Evolutionary conservation across 2,888 invertebrate species (phyloP).

Genomic region (Amblyjoppa proteus): DNA sequence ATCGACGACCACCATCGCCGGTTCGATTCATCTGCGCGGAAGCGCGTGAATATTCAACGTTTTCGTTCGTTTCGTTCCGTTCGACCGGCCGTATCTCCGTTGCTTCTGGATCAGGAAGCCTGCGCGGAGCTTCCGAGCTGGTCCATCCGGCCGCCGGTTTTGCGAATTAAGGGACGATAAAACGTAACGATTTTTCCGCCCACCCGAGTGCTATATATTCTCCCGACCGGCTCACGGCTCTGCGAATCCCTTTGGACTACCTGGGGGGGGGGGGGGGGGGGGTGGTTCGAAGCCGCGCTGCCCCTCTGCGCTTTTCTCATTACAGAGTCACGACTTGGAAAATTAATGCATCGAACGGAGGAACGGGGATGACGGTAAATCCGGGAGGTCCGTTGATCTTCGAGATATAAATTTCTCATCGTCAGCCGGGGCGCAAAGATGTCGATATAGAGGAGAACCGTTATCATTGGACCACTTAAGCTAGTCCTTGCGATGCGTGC

Average conservation of each 20-base stretch:
- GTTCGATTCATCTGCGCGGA: slow-evolving; percentile 74
- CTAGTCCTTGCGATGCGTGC: no score
- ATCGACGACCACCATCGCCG: slow-evolving; percentile 61
- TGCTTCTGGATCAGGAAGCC: slow-evolving; percentile 54
- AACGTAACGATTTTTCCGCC: slow-evolving; percentile 65
- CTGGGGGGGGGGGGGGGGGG: slow-evolving; percentile 1
- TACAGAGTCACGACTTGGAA: slow-evolving; percentile 29
- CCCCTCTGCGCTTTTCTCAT: slow-evolving; percentile 21
- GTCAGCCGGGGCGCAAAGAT: slow-evolving; percentile 5
- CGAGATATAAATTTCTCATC: slow-evolving; percentile 42
- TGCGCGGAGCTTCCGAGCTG: slow-evolving; percentile 23
- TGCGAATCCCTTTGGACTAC: slow-evolving; percentile 44
- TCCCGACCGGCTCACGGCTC: slow-evolving; percentile 18
- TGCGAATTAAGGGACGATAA: slow-evolving; percentile 64
- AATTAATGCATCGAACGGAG: slow-evolving; percentile 48
- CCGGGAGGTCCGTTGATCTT: slow-evolving; percentile 13
- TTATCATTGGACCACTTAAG: background rate
- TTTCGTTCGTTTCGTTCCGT: slow-evolving; percentile 69
- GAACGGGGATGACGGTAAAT: slow-evolving; percentile 20
- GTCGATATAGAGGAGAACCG: background rate
- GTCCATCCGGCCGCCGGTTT: slow-evolving; percentile 44
- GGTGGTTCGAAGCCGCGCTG: background rate
- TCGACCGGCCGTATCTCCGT: slow-evolving; percentile 61
- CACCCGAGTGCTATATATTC: slow-evolving; percentile 32
- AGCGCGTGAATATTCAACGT: slow-evolving; percentile 77